A percentile compares a stretch with the other conserved stretches of the same genome.
Conservation (phyloP, 1,140 invertebrate genomes). For the Lucilia cuprina region DNA sequence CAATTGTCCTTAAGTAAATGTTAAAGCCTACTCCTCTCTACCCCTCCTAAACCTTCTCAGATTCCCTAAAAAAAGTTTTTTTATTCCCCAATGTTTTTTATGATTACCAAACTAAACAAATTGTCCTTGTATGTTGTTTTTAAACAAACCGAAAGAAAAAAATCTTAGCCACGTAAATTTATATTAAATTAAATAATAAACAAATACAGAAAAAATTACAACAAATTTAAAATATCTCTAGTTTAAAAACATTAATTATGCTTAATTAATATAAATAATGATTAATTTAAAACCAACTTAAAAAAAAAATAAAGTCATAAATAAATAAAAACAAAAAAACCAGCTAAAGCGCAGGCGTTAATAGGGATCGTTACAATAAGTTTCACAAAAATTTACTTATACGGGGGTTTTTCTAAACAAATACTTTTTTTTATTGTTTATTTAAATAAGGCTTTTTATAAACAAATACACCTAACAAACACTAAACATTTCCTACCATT, state of each 20-base stretch:
- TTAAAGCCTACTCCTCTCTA: neutral
- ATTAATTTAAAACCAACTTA: neutral
- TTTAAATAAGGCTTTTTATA: neutral
- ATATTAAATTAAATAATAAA: conserved; percentile 27
- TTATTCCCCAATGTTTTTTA: neutral
- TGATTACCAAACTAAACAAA: neutral
- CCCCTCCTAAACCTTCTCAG: neutral
- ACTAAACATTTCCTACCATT: neutral
- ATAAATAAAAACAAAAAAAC: conserved; percentile 9
- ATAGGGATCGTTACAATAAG: neutral
- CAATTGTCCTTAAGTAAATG: neutral
- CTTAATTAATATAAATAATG: conserved; percentile 17
- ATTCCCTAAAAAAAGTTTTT: neutral
- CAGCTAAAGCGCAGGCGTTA: conserved; percentile 22
- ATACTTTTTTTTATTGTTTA: neutral
- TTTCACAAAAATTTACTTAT: neutral
- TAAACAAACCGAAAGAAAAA: neutral
- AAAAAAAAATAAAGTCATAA: conserved; percentile 12
- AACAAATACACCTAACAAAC: neutral
- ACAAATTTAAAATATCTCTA: conserved; percentile 8
- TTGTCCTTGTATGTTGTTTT: conserved; percentile 1
- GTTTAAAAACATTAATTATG: conserved; percentile 21
- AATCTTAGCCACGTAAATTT: conserved; percentile 27
- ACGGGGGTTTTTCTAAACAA: neutral
- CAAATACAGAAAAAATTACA: neutral